Conservation (phyloP, 2,113 vertebrate genomes). For the Melierax canorus region DNA sequence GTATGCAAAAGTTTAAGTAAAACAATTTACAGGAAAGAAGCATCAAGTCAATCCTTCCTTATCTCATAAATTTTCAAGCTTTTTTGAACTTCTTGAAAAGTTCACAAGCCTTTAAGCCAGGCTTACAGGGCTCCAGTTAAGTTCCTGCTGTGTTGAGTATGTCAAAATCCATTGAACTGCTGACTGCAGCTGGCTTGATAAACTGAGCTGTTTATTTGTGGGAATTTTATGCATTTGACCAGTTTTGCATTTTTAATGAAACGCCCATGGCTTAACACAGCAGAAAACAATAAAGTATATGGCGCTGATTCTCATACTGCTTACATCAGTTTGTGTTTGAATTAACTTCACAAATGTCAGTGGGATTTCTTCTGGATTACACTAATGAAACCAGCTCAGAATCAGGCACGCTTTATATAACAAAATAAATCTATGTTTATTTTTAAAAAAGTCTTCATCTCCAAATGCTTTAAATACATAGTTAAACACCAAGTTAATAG, state of each 20-base stretch:
- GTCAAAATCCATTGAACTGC: conserved; percentile 50
- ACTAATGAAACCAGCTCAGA: neutral
- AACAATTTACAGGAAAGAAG: neutral
- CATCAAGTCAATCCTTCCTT: neutral
- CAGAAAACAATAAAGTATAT: conserved; percentile 4
- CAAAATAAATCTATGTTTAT: neutral
- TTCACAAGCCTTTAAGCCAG: conserved; percentile 37
- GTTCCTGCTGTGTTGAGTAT: conserved; percentile 1
- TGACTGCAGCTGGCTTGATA: conserved; percentile 36
- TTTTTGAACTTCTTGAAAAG: conserved; percentile 41
- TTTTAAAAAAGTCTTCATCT: neutral
- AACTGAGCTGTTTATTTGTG: conserved; percentile 35
- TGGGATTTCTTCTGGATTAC: neutral
- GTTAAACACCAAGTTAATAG: conserved; percentile 41
- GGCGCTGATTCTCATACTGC: neutral
- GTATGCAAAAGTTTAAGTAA: neutral
- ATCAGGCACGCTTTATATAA: neutral
- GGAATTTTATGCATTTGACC: conserved; percentile 35
- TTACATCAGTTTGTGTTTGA: neutral
- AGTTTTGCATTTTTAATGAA: conserved; percentile 65
- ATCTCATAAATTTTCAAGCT: conserved; percentile 9
- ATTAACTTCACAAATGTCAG: neutral
- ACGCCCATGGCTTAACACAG: neutral
- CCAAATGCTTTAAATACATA: conserved; percentile 17
- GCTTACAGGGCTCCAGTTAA: conserved; percentile 9